phyloP scores from a whole-genome alignment of 1,140 invertebrate genomes.

The Cepaea nemoralis region DNA sequence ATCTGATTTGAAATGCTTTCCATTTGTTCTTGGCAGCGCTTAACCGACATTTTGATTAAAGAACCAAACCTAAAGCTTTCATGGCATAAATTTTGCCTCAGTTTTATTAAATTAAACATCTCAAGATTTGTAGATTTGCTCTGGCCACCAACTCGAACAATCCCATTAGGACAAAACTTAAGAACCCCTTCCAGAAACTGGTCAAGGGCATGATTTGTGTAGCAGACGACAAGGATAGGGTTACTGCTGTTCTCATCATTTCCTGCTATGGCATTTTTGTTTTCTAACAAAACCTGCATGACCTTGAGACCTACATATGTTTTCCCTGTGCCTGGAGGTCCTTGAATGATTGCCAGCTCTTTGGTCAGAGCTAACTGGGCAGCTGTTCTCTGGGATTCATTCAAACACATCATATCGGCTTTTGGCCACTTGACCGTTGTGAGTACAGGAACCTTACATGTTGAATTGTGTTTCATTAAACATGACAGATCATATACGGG shows the following conservation, averaged over 20 bases:
- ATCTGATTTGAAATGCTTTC: not conserved
- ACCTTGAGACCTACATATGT: constrained; percentile 70
- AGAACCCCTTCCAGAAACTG: constrained; percentile 84
- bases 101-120: not conserved
- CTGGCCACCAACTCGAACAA: constrained; percentile 79
- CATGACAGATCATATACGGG: constrained; percentile 36
- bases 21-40: not conserved
- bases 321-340: constrained; percentile 71
- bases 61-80: not conserved
- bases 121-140: constrained; percentile 1
- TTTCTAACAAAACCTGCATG: constrained; percentile 66
- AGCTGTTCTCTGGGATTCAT: constrained; percentile 73
- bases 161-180: constrained; percentile 65
- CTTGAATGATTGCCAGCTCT: constrained; percentile 81
- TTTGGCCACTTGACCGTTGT: constrained; percentile 53
- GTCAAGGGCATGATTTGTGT: constrained; percentile 90
- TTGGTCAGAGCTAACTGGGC: constrained; percentile 71
- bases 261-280: constrained; percentile 52
- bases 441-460: not conserved
- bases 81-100: not conserved
- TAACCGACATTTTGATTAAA: not conserved
- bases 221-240: constrained; percentile 86
- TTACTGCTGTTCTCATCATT: not conserved
- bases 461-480: not conserved
- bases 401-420: constrained; percentile 56